Base-by-base conservation (phyloP, 2,113 vertebrate species). In the Jacana jacana region DNA sequence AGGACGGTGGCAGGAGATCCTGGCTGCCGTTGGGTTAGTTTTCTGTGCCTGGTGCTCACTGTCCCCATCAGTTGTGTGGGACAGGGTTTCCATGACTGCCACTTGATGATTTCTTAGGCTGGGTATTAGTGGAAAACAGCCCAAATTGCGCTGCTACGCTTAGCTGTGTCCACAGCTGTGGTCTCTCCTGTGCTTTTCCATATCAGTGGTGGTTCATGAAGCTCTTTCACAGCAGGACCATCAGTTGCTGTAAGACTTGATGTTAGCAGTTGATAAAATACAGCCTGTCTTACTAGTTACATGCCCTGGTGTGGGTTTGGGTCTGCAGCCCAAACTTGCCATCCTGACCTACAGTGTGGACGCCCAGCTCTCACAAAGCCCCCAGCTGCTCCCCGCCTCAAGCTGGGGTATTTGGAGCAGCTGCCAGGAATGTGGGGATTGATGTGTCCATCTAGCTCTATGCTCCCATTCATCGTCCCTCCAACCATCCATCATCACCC, bases 341-440 rank as follows among this genome's bases (percentile, higher is more conserved):
- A 1, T 37, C 39, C 3, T 0, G 9, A 28, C 42, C 19, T 71
- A 24, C 0, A 2, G 19, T 19, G 25, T 3, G 2, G 68, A 39
- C 54, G n/a, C 44, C 49, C 11, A 11, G 40, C 55, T 57, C 44
- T 60, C 5, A 1, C 51, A 52, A 57, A 65, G 75, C 33, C 27
- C 8, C n/a, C 1, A 13, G 8, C 17, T n/a, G 27, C n/a, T 65
- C 37, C 63, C 18, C 0, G 3, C 48, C 42, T 37, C 2, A 5
- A 33, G 33, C 31, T 27, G 57, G 35, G 13, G 24, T 48, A 20
- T 30, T 3, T 4, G 63, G 64, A 64, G 19, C 37, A 39, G 31
- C 73, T 55, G 22, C 24, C 49, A 14, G 68, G 49, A 65, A 10
- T 17, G 22, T 6, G 1, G 39, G 60, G 87, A 88, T 93, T 3